These are phyloP conservation scores for Cristatella mucedo DNA, from an alignment of 2,888 invertebrate species.

Conservation along the genomic window DNA sequence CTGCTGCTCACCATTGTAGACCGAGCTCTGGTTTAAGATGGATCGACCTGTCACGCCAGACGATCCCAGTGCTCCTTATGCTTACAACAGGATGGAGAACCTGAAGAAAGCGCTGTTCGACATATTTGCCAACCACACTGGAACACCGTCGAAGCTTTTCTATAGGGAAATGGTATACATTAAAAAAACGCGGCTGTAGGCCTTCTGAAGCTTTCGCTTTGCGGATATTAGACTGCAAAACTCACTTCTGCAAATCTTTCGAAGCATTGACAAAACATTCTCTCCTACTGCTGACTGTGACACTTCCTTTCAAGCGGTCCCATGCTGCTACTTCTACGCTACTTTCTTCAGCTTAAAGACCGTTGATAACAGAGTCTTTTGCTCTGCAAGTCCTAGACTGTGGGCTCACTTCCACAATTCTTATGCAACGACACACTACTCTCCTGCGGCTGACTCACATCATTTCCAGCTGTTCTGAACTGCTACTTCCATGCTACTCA, in stretches of 20 bases:
- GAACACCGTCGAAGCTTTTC: slow-evolving; percentile 21
- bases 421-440: no score
- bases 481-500: no score
- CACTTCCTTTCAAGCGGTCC: not conserved
- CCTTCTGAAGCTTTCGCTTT: not conserved
- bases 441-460: no score
- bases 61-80: slow-evolving; percentile 12
- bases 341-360: no score
- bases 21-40: slow-evolving; percentile 27
- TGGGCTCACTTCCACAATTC: no score
- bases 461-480: no score
- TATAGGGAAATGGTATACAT: slow-evolving; percentile 30
- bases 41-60: slow-evolving; percentile 11
- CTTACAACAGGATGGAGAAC: slow-evolving; percentile 21
- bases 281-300: not conserved
- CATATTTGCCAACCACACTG: slow-evolving; percentile 28
- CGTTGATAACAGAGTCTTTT: no score
- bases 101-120: slow-evolving; percentile 31
- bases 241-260: not conserved
- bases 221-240: not conserved
- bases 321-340: no score
- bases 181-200: not conserved
- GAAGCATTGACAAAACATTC: not conserved
- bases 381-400: no score
- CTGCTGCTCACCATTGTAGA: slow-evolving; percentile 1